Evolutionary conservation across 2,113 vertebrate genomes (phyloP), one percentile per base, ranked within the genome.

Genomic region (Myotis davidii): DNA sequence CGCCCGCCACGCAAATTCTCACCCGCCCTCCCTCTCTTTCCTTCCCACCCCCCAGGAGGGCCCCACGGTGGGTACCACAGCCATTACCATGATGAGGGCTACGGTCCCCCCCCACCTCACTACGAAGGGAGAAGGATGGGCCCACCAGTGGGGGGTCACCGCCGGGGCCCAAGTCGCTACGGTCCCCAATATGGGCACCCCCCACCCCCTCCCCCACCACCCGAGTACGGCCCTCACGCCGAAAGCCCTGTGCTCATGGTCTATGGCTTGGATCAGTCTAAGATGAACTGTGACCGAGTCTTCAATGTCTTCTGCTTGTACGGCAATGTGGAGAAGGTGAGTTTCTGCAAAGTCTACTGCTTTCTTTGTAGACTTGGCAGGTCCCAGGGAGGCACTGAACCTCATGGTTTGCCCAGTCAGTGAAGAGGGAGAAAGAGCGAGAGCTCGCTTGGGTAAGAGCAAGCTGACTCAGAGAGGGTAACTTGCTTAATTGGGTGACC

Each of bases 251-350:
- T 99, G 83, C 98, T 99, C 52, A 99, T 99, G 99, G 99, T 99
- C 25, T 99, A 99, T 52, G 99, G 99, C 67, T 98, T 99, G 72
- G 99, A 99, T 81, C 98, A 99, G 0, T 97, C 98, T 13, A 99
- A 99, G 98, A 98, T 99, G 98, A 99, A 99, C 76, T 99, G 99
- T 27, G 99, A 99, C 94, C 98, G 98, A 27, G 99, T 99, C 94
- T 99, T 99, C 98, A 99, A 99, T 96, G 98, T 99, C 92, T 99
- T 99, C 98, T 99, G 99, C 96, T 98, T 99, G 9, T 99, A 99
- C 25, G 99, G 99, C 85, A 99, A 99, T 32, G 99, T 99, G 69
- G 99, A 99, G 97, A 98, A 99, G 99, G 99, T 99, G 82, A 98
- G 98, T 78, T 64, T 9, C 45, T 48, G 10, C 20, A 17, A 34